phyloP scores from a whole-genome alignment of 2,113 vertebrate species.

The Lycaon pictus region DNA sequence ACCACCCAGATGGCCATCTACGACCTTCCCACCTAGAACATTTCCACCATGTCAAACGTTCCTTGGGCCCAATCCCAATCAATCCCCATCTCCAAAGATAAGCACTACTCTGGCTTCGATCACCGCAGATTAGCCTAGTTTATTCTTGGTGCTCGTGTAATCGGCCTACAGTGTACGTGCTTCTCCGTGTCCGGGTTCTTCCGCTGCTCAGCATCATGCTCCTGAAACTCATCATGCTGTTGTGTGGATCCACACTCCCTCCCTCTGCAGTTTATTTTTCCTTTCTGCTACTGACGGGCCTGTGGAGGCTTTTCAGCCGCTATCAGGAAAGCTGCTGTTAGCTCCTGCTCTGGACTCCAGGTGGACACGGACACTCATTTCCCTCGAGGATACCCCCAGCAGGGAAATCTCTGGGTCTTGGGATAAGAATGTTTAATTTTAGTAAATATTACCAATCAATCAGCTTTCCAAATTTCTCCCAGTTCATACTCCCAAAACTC shows the following conservation, averaged over 20 bases:
- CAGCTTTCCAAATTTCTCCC: not conserved
- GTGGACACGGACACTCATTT: not conserved
- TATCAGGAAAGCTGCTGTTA: not conserved
- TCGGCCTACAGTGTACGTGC: accelerated
- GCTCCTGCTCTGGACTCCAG: not conserved
- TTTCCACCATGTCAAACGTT: not conserved
- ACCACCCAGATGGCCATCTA: accelerated
- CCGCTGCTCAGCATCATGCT: accelerated
- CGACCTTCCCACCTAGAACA: not conserved
- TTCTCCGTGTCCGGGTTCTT: accelerated
- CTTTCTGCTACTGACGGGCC: accelerated
- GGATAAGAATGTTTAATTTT: not conserved
- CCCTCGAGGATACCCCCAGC: not conserved
- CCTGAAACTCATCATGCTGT: not conserved
- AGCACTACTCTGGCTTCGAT: not conserved
- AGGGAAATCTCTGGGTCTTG: not conserved
- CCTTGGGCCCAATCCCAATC: not conserved
- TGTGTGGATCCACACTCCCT: accelerated
- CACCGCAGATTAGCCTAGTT: not conserved
- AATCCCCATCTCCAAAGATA: not conserved
- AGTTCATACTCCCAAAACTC: accelerated
- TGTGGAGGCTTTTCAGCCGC: not conserved
- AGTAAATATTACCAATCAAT: too few species aligned
- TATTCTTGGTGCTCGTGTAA: not conserved
- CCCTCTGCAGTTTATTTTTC: not conserved